These are phyloP conservation scores for Grapholita molesta DNA, from an alignment of 1,140 invertebrate species.

Conservation along the genomic window DNA sequence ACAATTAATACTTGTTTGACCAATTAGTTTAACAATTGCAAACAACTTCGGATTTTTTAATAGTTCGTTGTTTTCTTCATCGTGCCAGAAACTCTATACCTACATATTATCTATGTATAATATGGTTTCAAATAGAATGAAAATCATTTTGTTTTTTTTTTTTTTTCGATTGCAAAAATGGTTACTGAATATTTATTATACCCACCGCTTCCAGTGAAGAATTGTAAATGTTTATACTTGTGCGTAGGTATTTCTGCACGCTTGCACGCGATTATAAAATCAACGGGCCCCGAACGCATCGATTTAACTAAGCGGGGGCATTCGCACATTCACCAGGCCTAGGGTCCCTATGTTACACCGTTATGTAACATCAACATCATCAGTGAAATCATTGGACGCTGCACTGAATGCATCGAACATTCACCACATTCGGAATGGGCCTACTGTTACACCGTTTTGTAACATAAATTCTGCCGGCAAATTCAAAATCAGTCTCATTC, in stretches of 20 bases:
- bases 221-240: background rate
- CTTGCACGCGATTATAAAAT: slow-evolving; percentile 60
- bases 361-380: slow-evolving; percentile 22
- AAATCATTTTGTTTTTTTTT: background rate
- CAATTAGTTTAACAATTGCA: no score
- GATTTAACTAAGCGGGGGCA: slow-evolving; percentile 55
- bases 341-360: slow-evolving; percentile 44
- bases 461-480: no score
- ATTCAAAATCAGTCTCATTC: no score
- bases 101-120: no score
- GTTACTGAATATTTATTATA: background rate
- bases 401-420: no score
- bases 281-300: slow-evolving; percentile 59
- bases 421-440: no score
- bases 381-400: no score
- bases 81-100: no score
- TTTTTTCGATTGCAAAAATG: background rate
- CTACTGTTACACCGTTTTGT: background rate
- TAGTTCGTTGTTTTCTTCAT: no score
- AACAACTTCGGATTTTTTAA: no score
- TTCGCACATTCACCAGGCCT: slow-evolving; percentile 49
- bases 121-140: no score
- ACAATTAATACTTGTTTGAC: no score
- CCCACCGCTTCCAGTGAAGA: background rate
- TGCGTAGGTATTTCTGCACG: slow-evolving; percentile 24